Conservation (phyloP, 35 echinoderm and acorn worm genomes). For the Holothuria glaberrima region DNA sequence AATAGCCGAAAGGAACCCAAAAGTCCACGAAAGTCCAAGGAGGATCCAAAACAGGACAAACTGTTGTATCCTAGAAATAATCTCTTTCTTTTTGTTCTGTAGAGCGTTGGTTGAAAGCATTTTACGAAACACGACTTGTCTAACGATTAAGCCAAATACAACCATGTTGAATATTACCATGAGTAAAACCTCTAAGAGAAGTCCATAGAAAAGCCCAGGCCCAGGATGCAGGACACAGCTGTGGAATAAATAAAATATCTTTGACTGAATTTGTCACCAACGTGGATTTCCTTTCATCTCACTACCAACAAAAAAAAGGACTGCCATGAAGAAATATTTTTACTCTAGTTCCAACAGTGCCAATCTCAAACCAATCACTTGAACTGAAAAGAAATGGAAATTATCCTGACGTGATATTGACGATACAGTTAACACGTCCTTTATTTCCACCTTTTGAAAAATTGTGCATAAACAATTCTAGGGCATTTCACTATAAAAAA, state of each 20-base stretch:
- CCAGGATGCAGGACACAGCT: slow-evolving; percentile 9
- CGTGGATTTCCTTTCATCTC: no score
- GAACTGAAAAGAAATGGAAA: no score
- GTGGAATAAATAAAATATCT: not conserved
- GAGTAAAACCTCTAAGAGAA: not conserved
- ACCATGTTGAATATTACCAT: not conserved
- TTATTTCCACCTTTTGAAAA: no score
- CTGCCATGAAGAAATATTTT: no score
- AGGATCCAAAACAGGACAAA: slow-evolving; percentile 27
- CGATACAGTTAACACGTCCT: no score
- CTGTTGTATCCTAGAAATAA: slow-evolving; percentile 10
- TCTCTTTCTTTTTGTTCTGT: not conserved
- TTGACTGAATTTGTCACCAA: no score
- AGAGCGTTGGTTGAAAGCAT: not conserved
- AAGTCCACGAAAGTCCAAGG: slow-evolving; percentile 15
- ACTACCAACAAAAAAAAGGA: no score
- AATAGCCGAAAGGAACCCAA: slow-evolving; percentile 19
- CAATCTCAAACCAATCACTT: no score
- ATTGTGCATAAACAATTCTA: no score
- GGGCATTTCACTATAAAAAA: no score
- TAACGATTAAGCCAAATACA: not conserved
- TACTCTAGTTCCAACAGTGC: no score
- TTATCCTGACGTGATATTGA: no score
- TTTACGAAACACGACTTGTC: slow-evolving; percentile 20
- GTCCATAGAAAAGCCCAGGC: not conserved